A percentile compares a stretch with the other conserved stretches of the same genome.
phyloP scores from a whole-genome alignment of 2,113 vertebrate species.

The Cryptotis parvus region DNA sequence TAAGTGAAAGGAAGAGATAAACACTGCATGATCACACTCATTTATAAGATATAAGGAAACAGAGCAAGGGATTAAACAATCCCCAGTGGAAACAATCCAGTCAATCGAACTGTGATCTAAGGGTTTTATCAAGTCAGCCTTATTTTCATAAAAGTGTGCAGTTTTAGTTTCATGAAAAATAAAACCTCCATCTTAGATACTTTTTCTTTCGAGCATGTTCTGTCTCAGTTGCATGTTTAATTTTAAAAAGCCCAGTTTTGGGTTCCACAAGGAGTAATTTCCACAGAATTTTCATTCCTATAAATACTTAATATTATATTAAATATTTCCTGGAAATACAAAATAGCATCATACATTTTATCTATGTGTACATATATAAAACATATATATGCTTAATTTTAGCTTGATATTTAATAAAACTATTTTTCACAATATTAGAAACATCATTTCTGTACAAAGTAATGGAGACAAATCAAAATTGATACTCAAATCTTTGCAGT shows the following conservation, averaged over 20 bases:
- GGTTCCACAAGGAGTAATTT: background rate
- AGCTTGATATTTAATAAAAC: slow-evolving; percentile 9
- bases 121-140: background rate
- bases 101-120: background rate
- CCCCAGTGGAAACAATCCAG: too few relatives aligned
- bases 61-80: too few relatives aligned
- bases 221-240: background rate
- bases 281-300: background rate
- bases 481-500: background rate
- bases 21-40: too few relatives aligned
- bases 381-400: slow-evolving; percentile 1
- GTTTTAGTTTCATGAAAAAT: background rate
- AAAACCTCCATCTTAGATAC: background rate
- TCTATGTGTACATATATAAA: too few relatives aligned
- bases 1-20: too few relatives aligned
- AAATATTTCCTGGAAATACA: background rate
- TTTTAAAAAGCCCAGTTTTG: background rate
- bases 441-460: background rate
- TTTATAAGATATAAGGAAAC: too few relatives aligned
- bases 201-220: background rate
- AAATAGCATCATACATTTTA: background rate
- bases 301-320: background rate
- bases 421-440: background rate
- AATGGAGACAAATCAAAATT: background rate
- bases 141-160: slow-evolving; percentile 22